Base-by-base conservation (phyloP, 2,797 vertebrate species). In the Semaprochilodus insignis region DNA sequence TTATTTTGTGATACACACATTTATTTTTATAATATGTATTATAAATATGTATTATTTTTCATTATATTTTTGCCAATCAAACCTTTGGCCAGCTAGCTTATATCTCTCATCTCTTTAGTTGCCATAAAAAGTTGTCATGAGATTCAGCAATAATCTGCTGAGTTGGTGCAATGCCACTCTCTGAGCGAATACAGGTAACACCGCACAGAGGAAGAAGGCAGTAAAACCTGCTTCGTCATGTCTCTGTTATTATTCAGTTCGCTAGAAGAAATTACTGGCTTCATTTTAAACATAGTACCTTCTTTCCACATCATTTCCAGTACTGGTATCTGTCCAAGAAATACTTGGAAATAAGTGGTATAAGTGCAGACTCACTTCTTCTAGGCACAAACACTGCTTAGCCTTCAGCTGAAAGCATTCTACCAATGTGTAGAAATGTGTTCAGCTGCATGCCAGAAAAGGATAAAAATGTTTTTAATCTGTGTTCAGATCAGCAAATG, bases 201-300 rank as follows among this genome's bases (percentile, higher is more conserved):
- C 69, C 52, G 69, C 5, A 2, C 15, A 11, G 25, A 31, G 17
- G 36, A 40, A 16, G 44, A 31, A 71, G 13, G 5, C 6, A 31
- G 70, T 73, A 73, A 73, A 31, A 3, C 16, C 21, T 73, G 70
- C 25, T 21, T 73, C 54, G 23, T 73, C 51, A 55, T 55, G 16
- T 54, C 70, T 72, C 70, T 74, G 71, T 34, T 27, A 73, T 52
- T 52, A 21, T 54, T 54, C 52, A 27, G 52, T 52, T 51, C 23
- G n/a, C n/a, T 71, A 23, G n/a, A 14, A 23, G 40, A 23, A 23
- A 73, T 16, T 15, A 73, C 25, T 51, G 21, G 7, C 34, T 44
- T 44, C 31, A 14, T 48, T 6, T 25, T 54, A 4, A 54, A 73
- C 8, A 51, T 16, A 17, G 13, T 27, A n/a, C 48, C 23, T 23